These are phyloP conservation scores for Ciconia stormi DNA, from an alignment of 2,113 vertebrate species.

Conservation along the genomic window DNA sequence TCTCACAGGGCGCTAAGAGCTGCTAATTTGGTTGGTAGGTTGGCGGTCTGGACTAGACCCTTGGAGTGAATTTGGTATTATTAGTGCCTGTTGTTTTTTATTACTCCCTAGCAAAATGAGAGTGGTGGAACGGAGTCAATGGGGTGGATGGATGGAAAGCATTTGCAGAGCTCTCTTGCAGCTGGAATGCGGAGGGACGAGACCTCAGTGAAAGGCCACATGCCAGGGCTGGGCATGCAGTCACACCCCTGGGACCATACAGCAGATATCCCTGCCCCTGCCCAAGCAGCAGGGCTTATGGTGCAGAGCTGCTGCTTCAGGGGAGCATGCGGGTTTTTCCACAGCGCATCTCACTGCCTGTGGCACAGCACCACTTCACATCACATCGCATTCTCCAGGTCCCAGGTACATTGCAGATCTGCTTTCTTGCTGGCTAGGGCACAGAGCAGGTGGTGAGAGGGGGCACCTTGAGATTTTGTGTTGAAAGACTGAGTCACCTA, in stretches of 20 bases:
- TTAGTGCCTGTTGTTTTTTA: not conserved
- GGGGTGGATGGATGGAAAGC: not conserved
- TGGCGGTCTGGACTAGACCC: not conserved
- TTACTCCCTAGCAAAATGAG: not conserved
- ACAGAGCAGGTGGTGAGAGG: not conserved
- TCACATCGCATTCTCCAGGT: not conserved
- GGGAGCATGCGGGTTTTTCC: not conserved
- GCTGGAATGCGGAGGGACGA: not conserved
- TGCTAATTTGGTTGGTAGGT: not conserved
- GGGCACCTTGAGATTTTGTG: not conserved
- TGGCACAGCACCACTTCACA: not conserved
- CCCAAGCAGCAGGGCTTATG: accelerated
- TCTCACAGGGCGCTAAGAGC: not conserved
- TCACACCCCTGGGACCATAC: not conserved
- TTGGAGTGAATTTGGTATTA: not conserved
- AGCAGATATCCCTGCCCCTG: not conserved
- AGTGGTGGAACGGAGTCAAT: not conserved
- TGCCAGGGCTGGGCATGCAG: not conserved
- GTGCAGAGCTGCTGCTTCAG: not conserved
- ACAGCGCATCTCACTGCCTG: not conserved
- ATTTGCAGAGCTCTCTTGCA: not conserved
- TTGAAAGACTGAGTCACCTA: not conserved
- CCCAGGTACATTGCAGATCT: not conserved
- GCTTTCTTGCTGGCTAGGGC: not conserved
- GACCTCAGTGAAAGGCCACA: not conserved